Conservation (phyloP, 2,113 vertebrate species). For the Corythaeola cristata region DNA sequence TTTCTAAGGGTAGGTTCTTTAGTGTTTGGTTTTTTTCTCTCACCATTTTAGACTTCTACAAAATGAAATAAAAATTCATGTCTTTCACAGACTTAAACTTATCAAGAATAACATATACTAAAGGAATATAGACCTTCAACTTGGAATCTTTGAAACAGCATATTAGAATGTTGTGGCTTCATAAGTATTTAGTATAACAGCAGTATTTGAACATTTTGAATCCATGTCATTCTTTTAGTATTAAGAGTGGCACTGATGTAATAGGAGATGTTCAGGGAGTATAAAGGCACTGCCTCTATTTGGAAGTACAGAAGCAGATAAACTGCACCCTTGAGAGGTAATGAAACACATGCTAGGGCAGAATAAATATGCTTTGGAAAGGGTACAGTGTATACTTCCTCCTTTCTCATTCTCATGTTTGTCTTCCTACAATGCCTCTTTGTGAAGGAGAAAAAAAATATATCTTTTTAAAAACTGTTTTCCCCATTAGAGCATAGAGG, state of each 20-base stretch:
- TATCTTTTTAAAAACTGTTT: not conserved
- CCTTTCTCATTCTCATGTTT: not conserved
- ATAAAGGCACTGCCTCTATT: not conserved
- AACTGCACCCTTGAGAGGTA: not conserved
- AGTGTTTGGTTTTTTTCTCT: not conserved
- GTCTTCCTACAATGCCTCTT: not conserved
- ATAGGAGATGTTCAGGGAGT: not conserved
- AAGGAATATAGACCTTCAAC: not conserved
- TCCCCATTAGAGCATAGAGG: not conserved
- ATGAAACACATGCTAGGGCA: not conserved
- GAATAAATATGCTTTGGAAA: slow-evolving; percentile 21
- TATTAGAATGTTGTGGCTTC: not conserved
- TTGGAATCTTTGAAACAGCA: not conserved
- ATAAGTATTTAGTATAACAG: not conserved
- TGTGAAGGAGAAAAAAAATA: not conserved
- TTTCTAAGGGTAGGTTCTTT: not conserved
- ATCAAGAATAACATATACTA: not conserved
- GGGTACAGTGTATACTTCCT: not conserved
- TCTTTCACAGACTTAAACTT: not conserved
- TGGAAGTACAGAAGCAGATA: slow-evolving; percentile 4
- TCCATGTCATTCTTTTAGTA: not conserved
- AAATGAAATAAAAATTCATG: not conserved
- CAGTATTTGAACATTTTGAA: not conserved
- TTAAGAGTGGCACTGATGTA: not conserved
- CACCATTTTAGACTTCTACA: not conserved